These are phyloP conservation scores for Zoanthus sansibaricus DNA, from an alignment of 92 coral and sea anemone species.

Conservation along the genomic window DNA sequence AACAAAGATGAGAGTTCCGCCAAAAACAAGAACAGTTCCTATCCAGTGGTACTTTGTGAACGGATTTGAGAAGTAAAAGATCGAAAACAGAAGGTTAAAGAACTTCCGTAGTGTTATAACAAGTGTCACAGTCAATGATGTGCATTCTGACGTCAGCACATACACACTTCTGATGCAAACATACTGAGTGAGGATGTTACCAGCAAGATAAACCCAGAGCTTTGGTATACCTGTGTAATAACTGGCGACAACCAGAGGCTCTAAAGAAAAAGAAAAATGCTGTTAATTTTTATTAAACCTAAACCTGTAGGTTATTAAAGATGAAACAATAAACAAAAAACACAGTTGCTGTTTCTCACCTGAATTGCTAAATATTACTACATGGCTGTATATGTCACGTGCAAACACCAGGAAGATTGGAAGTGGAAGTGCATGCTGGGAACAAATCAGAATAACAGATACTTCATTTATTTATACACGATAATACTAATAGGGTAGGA, in stretches of 20 bases:
- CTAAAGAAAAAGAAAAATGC: constrained; percentile 53
- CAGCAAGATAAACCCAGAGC: constrained; percentile 89
- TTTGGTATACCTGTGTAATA: constrained; percentile 74
- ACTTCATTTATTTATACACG: neutral
- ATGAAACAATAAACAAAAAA: too few relatives aligned
- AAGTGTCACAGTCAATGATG: constrained; percentile 95
- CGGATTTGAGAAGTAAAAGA: constrained; percentile 87
- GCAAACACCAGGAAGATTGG: constrained; percentile 84
- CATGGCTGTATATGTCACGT: constrained; percentile 79
- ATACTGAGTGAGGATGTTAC: constrained; percentile 92
- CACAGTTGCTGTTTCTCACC: constrained; percentile 62
- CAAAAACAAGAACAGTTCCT: constrained; percentile 84
- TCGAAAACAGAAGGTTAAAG: constrained; percentile 84
- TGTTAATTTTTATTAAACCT: too few relatives aligned
- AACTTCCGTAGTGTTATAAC: constrained; percentile 96
- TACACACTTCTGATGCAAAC: constrained; percentile 92
- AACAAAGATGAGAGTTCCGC: constrained; percentile 90
- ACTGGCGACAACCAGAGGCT: constrained; percentile 70
- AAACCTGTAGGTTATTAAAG: too few relatives aligned
- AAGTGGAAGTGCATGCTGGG: constrained; percentile 90
- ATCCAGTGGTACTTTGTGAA: constrained; percentile 93
- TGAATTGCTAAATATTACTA: constrained; percentile 86
- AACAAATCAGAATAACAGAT: neutral
- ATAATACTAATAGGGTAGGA: too few relatives aligned
- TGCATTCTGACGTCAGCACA: constrained; percentile 91